Base-by-base conservation (phyloP, 2,113 vertebrate genomes). In the Asarcornis scutulata region DNA sequence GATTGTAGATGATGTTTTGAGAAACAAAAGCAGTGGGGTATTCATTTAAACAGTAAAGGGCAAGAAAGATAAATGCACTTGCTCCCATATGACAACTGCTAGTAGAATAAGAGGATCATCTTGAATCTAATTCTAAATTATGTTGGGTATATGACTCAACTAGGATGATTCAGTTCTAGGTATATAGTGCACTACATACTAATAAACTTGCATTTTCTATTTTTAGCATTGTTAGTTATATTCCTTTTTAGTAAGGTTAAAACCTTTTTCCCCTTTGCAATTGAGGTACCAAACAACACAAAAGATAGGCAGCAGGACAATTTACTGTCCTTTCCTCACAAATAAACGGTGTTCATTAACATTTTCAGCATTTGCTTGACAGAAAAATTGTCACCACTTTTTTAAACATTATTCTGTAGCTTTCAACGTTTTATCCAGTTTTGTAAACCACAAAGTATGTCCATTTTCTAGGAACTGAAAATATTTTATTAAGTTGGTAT, bases 121-220 rank as follows among this genome's bases (percentile, higher is more conserved):
- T 82, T 89, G 84, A 93, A 92, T 95, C 94, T 84, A 88, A 89
- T 96, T 95, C 74, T 95, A 62, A 96, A 93, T 92, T 94, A 90
- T 94, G 40, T 40, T 60, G 67, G 74, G 71, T 67, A 81, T 96
- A 22, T 96, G 89, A 96, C 78, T 97, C 71, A 93, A 40, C 83
- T 80, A 32, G 66, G 73, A 36, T 86, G 92, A 97, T 89, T 97
- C 91, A 96, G 46, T 40, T 40, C 40, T 40, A 40, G 40, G 12
- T 40, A 40, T 40, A 11, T 89, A 67, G 60, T 64, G 56, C 21
- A 4, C 72, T 90, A 90, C 93, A 72, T 77, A 80, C 48, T 77
- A 60, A 87, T 89, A 85, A 83, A 90, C 69, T 50, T 95, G 60
- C 17, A 3, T 96, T 90, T 96, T 79, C 26, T 88, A 91, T 95